These are phyloP conservation scores for Drosophila pseudoananassae DNA, from an alignment of 1,140 invertebrate genomes.

Conservation along the genomic window DNA sequence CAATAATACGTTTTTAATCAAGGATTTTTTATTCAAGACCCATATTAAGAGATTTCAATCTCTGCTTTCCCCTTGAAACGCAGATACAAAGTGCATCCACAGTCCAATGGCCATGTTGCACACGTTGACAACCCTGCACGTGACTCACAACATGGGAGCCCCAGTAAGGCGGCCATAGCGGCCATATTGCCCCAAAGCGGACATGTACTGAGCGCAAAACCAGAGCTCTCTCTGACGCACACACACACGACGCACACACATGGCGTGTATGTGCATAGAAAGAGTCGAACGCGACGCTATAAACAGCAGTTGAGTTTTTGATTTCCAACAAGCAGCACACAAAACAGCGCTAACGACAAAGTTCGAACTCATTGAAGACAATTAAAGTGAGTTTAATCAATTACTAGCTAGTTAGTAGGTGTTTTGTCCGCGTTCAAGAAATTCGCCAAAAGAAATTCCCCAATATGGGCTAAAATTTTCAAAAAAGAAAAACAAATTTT, in stretches of 20 bases:
- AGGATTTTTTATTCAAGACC: neutral
- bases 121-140: conserved; percentile 53
- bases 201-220: conserved; percentile 82
- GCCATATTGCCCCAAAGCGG: conserved; percentile 34
- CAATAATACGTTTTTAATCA: neutral
- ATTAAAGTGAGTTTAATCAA: conserved; percentile 57
- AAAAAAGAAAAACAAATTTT: conserved; percentile 7
- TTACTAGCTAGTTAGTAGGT: conserved; percentile 40
- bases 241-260: conserved; percentile 27
- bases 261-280: conserved; percentile 66
- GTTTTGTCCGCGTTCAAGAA: neutral
- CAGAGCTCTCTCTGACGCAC: conserved; percentile 41
- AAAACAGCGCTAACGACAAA: conserved; percentile 38
- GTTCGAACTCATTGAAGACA: conserved; percentile 27
- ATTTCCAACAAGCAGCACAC: conserved; percentile 61
- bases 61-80: conserved; percentile 14
- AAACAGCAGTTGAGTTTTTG: conserved; percentile 80
- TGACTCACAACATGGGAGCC: conserved; percentile 61
- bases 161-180: conserved; percentile 37
- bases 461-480: neutral
- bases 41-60: neutral
- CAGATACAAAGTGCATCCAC: conserved; percentile 11
- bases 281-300: conserved; percentile 75
- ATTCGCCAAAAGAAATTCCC: neutral
- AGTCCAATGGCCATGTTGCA: conserved; percentile 22